Base-by-base conservation (phyloP, 2,888 invertebrate species). In the Muscina levida region DNA sequence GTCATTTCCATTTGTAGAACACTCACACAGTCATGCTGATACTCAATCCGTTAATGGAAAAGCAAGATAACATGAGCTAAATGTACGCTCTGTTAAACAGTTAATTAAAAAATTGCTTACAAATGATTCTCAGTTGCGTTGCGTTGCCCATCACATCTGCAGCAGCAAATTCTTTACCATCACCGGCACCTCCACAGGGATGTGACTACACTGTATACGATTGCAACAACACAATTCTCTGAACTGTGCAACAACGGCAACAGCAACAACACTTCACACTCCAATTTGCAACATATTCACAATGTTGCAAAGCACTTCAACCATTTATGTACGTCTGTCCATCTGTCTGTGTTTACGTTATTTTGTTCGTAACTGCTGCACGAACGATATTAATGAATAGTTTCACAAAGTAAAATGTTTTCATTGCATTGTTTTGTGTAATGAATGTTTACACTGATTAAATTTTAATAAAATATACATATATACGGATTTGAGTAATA, bases 81-180 rank as follows among this genome's bases (percentile, higher is more conserved):
- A 37, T 42, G 62, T 62, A 62, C 62, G 62, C 62, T 62, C 62
- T 62, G 62, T 62, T 42, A 62, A 62, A 22, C 62, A 62, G 62
- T 62, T 62, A 62, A 62, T 62, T 62, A 62, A 62, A 62, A 62
- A 26, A 22, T 62, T 62, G 62, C 62, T 62, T 62, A 62, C 62
- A 42, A 62, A 42, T 62, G 42, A 11, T 42, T 42, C n/a, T 17
- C 62, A 51, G 51, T 11, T 31, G 4, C 3, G 22, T 11, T 22
- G 10, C 22, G 42, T 39, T 42, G 42, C 39, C 59, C 22, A 22
- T 22, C 53, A 31, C 8, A 5, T 31, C 31, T 31, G 3, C 31
- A 5, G 48, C 48, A 15, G 11, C 44, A 44, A n/a, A 44, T 2
- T n/a, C 4, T 3, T 44, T 3, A 11, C 48, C 6, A 15, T 17